phyloP scores from a whole-genome alignment of 92 coral and sea anemone genomes.

The Chrysogorgia sp. region DNA sequence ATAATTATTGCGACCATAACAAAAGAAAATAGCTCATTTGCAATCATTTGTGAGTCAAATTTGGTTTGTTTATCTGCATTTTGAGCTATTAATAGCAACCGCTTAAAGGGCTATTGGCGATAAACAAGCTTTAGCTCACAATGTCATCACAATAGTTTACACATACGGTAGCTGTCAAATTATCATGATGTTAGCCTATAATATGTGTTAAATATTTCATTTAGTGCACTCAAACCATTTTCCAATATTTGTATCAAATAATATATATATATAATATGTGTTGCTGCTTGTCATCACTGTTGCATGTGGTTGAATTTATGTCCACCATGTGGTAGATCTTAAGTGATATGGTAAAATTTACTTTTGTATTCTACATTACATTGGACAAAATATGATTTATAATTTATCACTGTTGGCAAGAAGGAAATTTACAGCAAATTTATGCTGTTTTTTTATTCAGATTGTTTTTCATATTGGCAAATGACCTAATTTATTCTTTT shows the following conservation, averaged over 20 bases:
- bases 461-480: neutral
- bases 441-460: neutral
- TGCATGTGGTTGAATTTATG: slow-evolving; percentile 4
- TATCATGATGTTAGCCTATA: no score
- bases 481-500: no score
- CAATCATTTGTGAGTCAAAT: no score
- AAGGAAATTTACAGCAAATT: neutral
- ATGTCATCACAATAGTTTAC: no score
- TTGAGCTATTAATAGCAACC: no score
- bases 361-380: neutral
- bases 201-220: no score
- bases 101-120: no score
- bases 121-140: no score
- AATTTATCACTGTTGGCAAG: neutral
- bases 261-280: neutral
- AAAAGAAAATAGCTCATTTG: no score
- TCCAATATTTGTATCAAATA: neutral
- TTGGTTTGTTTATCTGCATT: no score
- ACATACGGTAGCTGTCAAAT: no score
- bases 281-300: neutral
- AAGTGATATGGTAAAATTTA: neutral
- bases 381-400: neutral
- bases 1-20: no score
- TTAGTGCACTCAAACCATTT: neutral
- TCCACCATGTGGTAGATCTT: slow-evolving; percentile 3